Percentiles rank a stretch among this genome's conserved stretches.
These are phyloP conservation scores for Aegotheles bennettii DNA, from an alignment of 2,113 vertebrate species.

Conservation along the genomic window DNA sequence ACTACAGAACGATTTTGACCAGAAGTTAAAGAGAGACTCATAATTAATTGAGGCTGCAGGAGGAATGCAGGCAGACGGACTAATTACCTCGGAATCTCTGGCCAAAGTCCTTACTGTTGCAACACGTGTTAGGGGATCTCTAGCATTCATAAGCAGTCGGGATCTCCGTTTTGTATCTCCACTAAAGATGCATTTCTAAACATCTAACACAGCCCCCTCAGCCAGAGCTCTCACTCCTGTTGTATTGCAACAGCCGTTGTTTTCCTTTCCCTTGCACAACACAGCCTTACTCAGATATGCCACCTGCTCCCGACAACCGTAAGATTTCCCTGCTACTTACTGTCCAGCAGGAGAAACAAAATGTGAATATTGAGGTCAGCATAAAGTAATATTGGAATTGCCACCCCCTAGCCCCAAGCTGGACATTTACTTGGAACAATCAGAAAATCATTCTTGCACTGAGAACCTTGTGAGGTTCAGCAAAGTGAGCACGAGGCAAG, in stretches of 20 bases:
- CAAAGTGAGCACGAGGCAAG: rapidly evolving
- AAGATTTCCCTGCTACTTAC: neutral
- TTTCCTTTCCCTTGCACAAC: rapidly evolving
- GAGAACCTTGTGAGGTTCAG: neutral
- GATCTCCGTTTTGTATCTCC: neutral
- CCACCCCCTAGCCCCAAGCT: neutral
- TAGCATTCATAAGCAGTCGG: neutral
- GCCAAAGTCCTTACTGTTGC: neutral
- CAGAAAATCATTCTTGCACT: neutral
- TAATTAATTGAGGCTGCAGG: conserved; percentile 41
- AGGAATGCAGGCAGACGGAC: neutral
- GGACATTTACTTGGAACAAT: neutral
- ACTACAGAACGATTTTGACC: neutral
- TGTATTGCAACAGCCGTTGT: neutral
- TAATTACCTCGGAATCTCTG: neutral
- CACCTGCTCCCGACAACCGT: rapidly evolving
- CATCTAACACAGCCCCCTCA: neutral
- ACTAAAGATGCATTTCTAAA: neutral
- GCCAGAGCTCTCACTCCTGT: neutral
- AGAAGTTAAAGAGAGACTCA: neutral
- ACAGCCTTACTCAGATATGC: neutral
- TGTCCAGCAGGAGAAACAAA: neutral
- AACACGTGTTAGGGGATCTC: neutral
- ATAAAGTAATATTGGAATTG: neutral
- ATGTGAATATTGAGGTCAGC: neutral